Base-by-base conservation (phyloP, 2,113 vertebrate genomes). In the Grantiella picta region DNA sequence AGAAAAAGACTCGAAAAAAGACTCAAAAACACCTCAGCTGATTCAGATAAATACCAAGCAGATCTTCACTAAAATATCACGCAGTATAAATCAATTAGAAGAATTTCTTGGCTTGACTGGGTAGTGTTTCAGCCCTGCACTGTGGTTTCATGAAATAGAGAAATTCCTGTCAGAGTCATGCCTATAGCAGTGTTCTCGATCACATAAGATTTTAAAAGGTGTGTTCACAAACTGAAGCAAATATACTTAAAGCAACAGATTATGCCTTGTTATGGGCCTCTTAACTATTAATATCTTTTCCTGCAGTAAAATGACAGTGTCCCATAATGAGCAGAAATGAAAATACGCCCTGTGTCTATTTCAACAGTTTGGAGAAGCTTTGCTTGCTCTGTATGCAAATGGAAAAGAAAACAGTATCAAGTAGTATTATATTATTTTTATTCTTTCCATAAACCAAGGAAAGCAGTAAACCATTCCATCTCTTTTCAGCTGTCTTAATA, bases 131-230 rank as follows among this genome's bases (percentile, higher is more conserved):
- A 92, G 17, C 16, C 35, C 38, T 71, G 15, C 27, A 24, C 2
- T n/a, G 6, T 56, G 9, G 3, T 75, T 76, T 65, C 8, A 27
- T 25, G 40, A 44, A 90, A 86, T 45, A 56, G 18, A 65, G 5
- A 87, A 76, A 44, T 5, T 53, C 54, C 31, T 88, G 36, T 53
- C 11, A 57, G 11, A 36, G 5, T 31, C 27, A 80, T 49, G 25
- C 25, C 21, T 69, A 1, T 9, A 52, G 21, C 2, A 68, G 15
- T 2, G 2, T 25, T 77, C 24, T 49, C 11, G 24, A 40, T 13
- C 40, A 57, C 0, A 0, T 17, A 53, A 57, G 25, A 36, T 65
- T 85, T 27, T 22, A 23, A n/a, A 40, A 70, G 24, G 6, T 17
- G 15, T 63, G 24, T 18, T 71, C 17, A 12, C n/a, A 10, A 71